Percentiles rank a stretch among this genome's conserved stretches.
phyloP scores from a whole-genome alignment of 1,140 invertebrate genomes.

The Cepaea nemoralis region DNA sequence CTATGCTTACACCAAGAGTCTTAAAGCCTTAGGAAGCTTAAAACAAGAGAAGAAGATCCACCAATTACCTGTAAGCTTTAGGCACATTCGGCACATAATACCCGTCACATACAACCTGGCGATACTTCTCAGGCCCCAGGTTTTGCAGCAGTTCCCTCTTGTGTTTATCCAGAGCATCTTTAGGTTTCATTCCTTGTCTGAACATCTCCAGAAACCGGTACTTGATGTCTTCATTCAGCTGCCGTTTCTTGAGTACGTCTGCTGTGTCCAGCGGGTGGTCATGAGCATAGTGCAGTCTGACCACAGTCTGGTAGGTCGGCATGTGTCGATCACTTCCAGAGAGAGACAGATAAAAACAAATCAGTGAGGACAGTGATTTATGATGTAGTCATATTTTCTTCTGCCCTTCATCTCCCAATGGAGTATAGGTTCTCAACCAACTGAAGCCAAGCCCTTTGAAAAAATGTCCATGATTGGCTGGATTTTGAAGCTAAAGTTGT shows the following conservation, averaged over 20 bases:
- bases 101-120: slow-evolving; percentile 14
- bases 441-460: no score
- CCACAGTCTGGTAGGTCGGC: not conserved
- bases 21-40: no score
- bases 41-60: not conserved
- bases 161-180: slow-evolving; percentile 33
- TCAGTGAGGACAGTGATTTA: no score
- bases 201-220: slow-evolving; percentile 33
- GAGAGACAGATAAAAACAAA: not conserved
- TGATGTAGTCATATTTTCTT: no score
- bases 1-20: no score
- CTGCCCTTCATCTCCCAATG: no score
- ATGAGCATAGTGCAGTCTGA: slow-evolving; percentile 22
- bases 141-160: slow-evolving; percentile 16
- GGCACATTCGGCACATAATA: slow-evolving; percentile 25
- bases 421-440: no score
- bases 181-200: slow-evolving; percentile 28
- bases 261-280: slow-evolving; percentile 22
- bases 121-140: slow-evolving; percentile 16
- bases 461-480: no score
- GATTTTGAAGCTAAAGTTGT: no score
- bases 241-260: slow-evolving; percentile 5
- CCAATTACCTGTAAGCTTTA: slow-evolving; percentile 34
- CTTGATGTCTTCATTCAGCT: slow-evolving; percentile 22
- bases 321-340: slow-evolving; percentile 21